Evolutionary conservation across 1,140 invertebrate species (phyloP).

Genomic region (Hetaerina americana): DNA sequence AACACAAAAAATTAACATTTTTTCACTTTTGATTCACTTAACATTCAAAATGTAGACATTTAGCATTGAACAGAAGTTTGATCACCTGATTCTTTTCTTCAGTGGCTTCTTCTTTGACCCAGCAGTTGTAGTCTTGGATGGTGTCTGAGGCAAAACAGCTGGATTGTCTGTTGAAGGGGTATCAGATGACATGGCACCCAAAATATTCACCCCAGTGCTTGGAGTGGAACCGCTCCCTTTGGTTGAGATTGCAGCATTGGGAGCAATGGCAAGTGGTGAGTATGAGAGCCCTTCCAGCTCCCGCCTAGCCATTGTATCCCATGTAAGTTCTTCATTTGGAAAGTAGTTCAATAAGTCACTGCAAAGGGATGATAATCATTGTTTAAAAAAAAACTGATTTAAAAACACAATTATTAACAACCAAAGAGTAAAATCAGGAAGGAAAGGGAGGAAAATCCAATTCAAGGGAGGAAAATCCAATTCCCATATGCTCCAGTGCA

Average conservation of each 20-base stretch:
- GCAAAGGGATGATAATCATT: too few species aligned
- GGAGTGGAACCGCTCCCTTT: not conserved
- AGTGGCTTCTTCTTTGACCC: constrained; percentile 12
- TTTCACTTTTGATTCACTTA: constrained; percentile 9
- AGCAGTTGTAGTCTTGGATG: not conserved
- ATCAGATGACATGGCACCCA: not conserved
- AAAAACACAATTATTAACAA: too few species aligned
- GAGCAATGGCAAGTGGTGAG: not conserved
- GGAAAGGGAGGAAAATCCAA: too few species aligned
- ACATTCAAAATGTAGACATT: too few species aligned
- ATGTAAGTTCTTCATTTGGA: constrained; percentile 29
- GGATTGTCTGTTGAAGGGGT: not conserved
- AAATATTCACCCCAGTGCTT: not conserved
- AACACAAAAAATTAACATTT: constrained; percentile 4
- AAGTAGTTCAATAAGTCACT: constrained; percentile 31
- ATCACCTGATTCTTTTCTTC: constrained; percentile 25
- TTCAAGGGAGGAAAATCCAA: too few species aligned
- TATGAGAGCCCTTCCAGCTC: constrained; percentile 30
- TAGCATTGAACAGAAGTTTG: constrained; percentile 22
- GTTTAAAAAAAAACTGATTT: too few species aligned
- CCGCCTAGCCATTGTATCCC: constrained; percentile 40
- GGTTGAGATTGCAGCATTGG: not conserved
- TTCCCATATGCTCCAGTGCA: too few species aligned
- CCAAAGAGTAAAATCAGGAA: too few species aligned
- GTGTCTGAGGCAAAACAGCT: not conserved